phyloP scores from a whole-genome alignment of 2,797 vertebrate species.

The Pipistrellus pipistrellus region DNA sequence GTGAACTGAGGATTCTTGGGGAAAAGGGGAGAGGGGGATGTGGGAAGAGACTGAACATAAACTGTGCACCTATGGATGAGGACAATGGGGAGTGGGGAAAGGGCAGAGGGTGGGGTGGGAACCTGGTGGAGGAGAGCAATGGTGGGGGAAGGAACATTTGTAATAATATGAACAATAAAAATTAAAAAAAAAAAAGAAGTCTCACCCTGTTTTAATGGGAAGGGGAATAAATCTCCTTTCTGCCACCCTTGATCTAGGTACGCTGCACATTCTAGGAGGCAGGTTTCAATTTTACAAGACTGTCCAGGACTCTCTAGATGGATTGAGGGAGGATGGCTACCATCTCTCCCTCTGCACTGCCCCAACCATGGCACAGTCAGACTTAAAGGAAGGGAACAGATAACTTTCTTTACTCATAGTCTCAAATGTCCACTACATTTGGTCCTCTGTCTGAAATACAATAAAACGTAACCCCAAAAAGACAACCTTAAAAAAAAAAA shows the following conservation, averaged over 20 bases:
- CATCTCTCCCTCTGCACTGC: neutral
- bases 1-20: too few species aligned
- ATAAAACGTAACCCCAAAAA: slow-evolving; percentile 33
- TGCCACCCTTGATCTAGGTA: neutral
- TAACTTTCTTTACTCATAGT: neutral
- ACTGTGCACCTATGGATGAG: too few species aligned
- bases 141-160: too few species aligned
- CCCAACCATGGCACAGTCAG: neutral
- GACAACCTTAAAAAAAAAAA: neutral
- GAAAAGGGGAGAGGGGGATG: too few species aligned
- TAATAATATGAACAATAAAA: too few species aligned
- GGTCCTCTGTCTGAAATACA: slow-evolving; percentile 12
- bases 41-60: too few species aligned
- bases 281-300: neutral
- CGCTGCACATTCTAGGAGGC: neutral
- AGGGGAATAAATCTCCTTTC: neutral
- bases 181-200: neutral
- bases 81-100: too few species aligned
- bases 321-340: neutral
- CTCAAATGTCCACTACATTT: neutral
- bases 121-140: too few species aligned
- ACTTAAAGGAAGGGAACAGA: neutral
- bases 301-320: neutral
- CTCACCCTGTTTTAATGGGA: neutral
- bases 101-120: too few species aligned